These are phyloP conservation scores for Bubalus kerabau DNA, from an alignment of 2,113 vertebrate species.

Conservation along the genomic window DNA sequence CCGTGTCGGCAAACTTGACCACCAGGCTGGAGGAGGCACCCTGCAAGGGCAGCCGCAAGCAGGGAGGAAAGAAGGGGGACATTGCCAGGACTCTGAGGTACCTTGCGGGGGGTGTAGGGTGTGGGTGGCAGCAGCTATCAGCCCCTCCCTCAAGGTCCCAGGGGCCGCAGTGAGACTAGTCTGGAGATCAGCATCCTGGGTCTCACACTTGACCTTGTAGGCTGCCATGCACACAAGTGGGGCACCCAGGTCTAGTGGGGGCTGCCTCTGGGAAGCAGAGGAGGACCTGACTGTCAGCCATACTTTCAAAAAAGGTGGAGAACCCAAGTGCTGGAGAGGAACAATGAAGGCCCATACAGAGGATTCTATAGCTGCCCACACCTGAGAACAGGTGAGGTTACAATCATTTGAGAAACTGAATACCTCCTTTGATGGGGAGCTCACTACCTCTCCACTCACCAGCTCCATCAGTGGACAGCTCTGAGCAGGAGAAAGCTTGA, in stretches of 20 bases:
- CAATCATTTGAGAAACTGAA: not conserved
- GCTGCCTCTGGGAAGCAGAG: not conserved
- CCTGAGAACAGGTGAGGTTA: not conserved
- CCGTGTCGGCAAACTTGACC: constrained; percentile 99
- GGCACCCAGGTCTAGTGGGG: rapidly evolving
- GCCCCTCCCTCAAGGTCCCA: rapidly evolving
- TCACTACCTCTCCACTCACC: not conserved
- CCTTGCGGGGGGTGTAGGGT: not conserved
- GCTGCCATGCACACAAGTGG: not conserved
- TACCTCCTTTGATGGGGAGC: not conserved
- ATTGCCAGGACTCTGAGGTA: constrained; percentile 56
- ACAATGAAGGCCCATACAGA: not conserved
- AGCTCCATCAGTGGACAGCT: not conserved
- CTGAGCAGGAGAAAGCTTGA: constrained; percentile 2
- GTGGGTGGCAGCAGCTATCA: too few species aligned
- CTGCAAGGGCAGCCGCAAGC: constrained; percentile 80
- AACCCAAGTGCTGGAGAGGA: constrained; percentile 35
- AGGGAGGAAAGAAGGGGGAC: constrained; percentile 41
- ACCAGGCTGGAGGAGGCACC: constrained; percentile 99
- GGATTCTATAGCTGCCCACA: not conserved
- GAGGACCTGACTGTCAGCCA: not conserved
- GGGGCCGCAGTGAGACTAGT: rapidly evolving
- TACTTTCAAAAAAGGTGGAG: not conserved
- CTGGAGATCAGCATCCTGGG: not conserved
- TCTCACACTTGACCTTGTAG: not conserved